A percentile compares a stretch with the other conserved stretches of the same genome.
Evolutionary conservation across 35 echinoderm and acorn worm genomes (phyloP).

Genomic region (Anneissia japonica): DNA sequence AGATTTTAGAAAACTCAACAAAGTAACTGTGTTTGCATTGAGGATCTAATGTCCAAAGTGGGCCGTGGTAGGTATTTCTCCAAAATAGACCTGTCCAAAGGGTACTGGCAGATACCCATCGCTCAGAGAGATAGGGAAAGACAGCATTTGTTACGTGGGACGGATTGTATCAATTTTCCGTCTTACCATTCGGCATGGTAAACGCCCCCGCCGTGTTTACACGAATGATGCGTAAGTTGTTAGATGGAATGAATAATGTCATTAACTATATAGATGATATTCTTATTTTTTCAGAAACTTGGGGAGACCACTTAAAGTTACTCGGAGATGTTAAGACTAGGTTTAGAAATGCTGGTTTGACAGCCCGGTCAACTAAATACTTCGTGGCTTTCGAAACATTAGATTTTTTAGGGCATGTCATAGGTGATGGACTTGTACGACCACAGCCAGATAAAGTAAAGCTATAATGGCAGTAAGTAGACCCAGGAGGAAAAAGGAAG

Average conservation of each 20-base stretch:
- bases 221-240: conserved; percentile 1
- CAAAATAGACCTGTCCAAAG: background rate
- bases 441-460: conserved; percentile 14
- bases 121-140: background rate
- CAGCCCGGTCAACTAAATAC: background rate
- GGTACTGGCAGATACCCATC: conserved; percentile 8
- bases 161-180: background rate
- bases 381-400: conserved; percentile 9
- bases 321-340: background rate
- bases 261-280: conserved; percentile 14
- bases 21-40: too few relatives aligned
- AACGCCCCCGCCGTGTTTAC: conserved; percentile 32
- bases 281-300: background rate
- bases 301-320: background rate
- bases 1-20: conserved; percentile 58
- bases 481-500: conserved; percentile 28
- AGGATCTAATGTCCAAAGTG: background rate
- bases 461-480: background rate
- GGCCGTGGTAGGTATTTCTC: background rate
- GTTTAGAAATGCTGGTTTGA: conserved; percentile 4
- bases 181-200: too few relatives aligned
- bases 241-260: background rate
- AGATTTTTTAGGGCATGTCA: conserved; percentile 27
- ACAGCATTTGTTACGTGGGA: background rate
- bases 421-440: conserved; percentile 25